Evolutionary conservation across 2,888 invertebrate species (phyloP).

Genomic region (Eupithecia pulchellata): DNA sequence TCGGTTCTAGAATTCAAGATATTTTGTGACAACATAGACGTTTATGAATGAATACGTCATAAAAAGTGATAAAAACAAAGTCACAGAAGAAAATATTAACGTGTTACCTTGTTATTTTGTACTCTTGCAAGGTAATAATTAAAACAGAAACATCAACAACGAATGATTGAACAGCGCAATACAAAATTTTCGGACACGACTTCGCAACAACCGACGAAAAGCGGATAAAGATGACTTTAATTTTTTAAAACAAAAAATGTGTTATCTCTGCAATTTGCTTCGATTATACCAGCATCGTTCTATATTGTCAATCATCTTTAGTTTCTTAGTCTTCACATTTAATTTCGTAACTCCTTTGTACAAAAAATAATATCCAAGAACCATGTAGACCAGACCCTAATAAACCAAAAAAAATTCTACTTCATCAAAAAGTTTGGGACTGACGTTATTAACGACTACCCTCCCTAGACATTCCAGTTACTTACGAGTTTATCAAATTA

Average conservation of each 20-base stretch:
- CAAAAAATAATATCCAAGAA: not conserved
- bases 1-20: not conserved
- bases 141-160: too few species aligned
- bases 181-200: too few species aligned
- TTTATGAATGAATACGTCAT: not conserved
- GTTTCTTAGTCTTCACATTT: too few species aligned
- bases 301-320: too few species aligned
- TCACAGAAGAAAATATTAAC: too few species aligned
- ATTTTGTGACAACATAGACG: too few species aligned
- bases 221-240: not conserved
- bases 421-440: conserved; percentile 17
- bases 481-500: conserved; percentile 23
- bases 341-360: not conserved
- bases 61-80: too few species aligned
- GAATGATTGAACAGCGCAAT: too few species aligned
- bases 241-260: not conserved
- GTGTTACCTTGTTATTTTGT: too few species aligned
- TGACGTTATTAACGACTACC: conserved; percentile 12
- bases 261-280: not conserved
- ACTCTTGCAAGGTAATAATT: too few species aligned
- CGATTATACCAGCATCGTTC: not conserved
- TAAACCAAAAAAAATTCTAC: conserved; percentile 17
- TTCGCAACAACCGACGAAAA: not conserved
- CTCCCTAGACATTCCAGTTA: conserved; percentile 15
- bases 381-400: conserved; percentile 9